Evolutionary conservation across 2,888 invertebrate species (phyloP), one percentile per base, ranked within the genome.

Genomic region (Xiphydria camelus): DNA sequence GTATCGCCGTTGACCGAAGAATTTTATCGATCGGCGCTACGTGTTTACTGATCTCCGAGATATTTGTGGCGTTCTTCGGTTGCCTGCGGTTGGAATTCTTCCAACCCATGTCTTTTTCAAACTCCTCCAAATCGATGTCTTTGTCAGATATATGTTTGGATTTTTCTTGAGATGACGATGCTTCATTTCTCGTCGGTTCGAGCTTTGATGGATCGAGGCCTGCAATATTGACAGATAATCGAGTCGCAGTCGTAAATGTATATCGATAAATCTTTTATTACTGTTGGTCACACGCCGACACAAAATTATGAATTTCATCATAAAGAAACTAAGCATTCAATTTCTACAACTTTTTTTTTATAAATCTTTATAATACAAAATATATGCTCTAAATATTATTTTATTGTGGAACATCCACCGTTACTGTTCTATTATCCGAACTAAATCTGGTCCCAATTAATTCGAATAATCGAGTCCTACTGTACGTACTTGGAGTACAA

Each of bases 1-100:
- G 79, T 45, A 88, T 68, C 2, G 79, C 78, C 31, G 85, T 83
- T 49, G 83, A 86, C 57, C 83, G 73, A 75, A 89, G 77, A 47
- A 84, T 74, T 52, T 84, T 79, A 3, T 82, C 81, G 26, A 80
- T 70, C 1, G 61, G 45, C 3, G 49, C 52, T 1, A 64, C 4
- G 59, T 83, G 76, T 2, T 78, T 75, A 3, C 65, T 62, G 2
- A 80, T 77, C 4, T 78, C 59, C 4, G 75, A 73, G 0, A 80
- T 76, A 41, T 79, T 76, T 2, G 33, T 43, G 4, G 49, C 38
- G 4, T 51, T 23, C 20, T 22, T 44, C 3, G 22, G 25, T 23
- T 79, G 61, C 49, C 77, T 77, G 6, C 55, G 61, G 32, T 49
- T 55, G 21, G 61, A 55, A 22, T 61, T 53, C 12, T 55, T 60